Percentiles rank a stretch among this genome's conserved stretches.
phyloP scores from a whole-genome alignment of 2,113 vertebrate species.

The Dipodomys merriami region DNA sequence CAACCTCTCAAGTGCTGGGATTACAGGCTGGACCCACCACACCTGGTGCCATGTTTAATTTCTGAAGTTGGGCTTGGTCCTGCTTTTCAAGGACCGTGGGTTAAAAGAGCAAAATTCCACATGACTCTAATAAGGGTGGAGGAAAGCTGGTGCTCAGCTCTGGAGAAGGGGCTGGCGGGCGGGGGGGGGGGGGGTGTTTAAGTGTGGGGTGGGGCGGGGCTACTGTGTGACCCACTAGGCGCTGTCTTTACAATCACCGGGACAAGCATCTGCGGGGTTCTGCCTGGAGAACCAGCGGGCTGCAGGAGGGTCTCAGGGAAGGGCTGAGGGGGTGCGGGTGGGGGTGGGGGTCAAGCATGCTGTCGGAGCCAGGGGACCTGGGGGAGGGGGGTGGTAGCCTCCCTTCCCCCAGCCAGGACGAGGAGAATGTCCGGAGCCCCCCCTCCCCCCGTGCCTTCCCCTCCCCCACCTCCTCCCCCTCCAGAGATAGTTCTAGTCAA shows the following conservation, averaged over 20 bases:
- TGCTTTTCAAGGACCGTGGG: background rate
- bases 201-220: too few relatives aligned
- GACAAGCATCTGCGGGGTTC: too few relatives aligned
- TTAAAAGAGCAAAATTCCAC: background rate
- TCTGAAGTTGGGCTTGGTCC: background rate
- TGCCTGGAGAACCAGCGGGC: background rate
- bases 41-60: fast-evolving
- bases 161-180: too few relatives aligned
- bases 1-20: background rate
- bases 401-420: background rate
- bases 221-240: too few relatives aligned
- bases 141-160: background rate
- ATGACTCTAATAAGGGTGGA: background rate
- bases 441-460: background rate
- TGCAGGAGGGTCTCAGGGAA: background rate
- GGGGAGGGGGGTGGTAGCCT: background rate
- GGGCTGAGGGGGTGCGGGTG: background rate
- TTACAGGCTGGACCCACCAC: background rate
- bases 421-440: background rate
- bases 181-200: too few relatives aligned
- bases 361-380: too few relatives aligned
- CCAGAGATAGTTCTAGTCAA: too few relatives aligned
- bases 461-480: background rate
- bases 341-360: background rate
- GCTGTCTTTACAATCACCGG: too few relatives aligned